These are phyloP conservation scores for Holocentrus rufus DNA, from an alignment of 2,797 vertebrate species.

Conservation along the genomic window DNA sequence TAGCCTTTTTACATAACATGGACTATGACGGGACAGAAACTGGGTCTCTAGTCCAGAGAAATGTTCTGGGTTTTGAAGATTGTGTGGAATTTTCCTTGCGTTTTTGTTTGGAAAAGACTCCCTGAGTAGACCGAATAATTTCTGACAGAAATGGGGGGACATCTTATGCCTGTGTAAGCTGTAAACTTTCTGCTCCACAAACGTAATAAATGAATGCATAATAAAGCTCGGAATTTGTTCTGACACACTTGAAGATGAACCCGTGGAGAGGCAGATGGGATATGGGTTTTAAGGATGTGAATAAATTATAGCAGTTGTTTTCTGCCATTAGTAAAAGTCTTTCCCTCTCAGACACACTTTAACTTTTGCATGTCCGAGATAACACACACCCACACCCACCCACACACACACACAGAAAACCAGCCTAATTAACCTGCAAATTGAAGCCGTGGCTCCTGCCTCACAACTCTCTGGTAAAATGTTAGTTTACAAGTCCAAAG, in stretches of 20 bases:
- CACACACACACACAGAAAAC: slow-evolving; percentile 8
- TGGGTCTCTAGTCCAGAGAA: slow-evolving; percentile 44
- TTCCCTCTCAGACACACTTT: slow-evolving; percentile 25
- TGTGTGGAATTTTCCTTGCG: slow-evolving; percentile 13
- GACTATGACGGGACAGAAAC: slow-evolving; percentile 31
- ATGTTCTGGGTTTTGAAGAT: slow-evolving; percentile 46
- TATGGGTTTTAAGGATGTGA: slow-evolving; percentile 73
- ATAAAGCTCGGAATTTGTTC: slow-evolving; percentile 70
- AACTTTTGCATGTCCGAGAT: slow-evolving; percentile 3
- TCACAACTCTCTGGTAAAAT: slow-evolving; percentile 35
- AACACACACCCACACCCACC: not conserved
- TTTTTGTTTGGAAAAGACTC: slow-evolving; percentile 37
- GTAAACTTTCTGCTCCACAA: slow-evolving; percentile 64
- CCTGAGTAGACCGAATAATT: slow-evolving; percentile 43
- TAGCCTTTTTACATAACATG: slow-evolving; percentile 23
- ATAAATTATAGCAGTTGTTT: slow-evolving; percentile 77
- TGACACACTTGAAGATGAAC: slow-evolving; percentile 71
- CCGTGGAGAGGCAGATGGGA: slow-evolving; percentile 71
- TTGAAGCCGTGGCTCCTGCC: slow-evolving; percentile 18
- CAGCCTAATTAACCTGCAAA: slow-evolving; percentile 34
- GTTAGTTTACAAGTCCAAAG: slow-evolving; percentile 42
- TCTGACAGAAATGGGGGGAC: slow-evolving; percentile 49
- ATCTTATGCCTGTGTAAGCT: slow-evolving; percentile 59
- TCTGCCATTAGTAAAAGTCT: slow-evolving; percentile 59
- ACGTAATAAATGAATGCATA: slow-evolving; percentile 68